These are phyloP conservation scores for Lycorma delicatula DNA, from an alignment of 1,140 invertebrate species.

Conservation along the genomic window DNA sequence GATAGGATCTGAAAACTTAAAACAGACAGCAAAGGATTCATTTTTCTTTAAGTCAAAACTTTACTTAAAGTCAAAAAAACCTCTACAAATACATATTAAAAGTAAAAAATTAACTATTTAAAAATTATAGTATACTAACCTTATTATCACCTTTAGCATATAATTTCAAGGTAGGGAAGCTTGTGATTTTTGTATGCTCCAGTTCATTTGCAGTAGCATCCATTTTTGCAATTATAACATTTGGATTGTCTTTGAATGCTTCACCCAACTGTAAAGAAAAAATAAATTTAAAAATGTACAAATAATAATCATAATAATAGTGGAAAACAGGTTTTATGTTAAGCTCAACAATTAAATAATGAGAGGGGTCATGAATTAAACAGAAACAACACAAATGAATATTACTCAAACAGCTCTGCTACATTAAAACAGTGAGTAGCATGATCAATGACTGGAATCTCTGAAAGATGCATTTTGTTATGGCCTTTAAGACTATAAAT, in stretches of 20 bases:
- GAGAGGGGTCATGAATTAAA: too few species aligned
- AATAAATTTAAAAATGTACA: conserved; percentile 2
- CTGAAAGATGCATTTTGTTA: too few species aligned
- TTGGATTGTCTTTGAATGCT: conserved; percentile 76
- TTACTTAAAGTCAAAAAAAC: background rate
- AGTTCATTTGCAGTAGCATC: conserved; percentile 97
- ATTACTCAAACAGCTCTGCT: too few species aligned
- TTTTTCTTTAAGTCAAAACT: conserved; percentile 9
- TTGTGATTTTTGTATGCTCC: conserved; percentile 87
- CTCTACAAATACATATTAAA: too few species aligned
- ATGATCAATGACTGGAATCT: too few species aligned
- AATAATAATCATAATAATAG: too few species aligned
- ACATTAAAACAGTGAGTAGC: too few species aligned
- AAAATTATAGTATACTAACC: conserved; percentile 41
- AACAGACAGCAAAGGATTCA: conserved; percentile 17
- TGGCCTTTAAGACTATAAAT: too few species aligned
- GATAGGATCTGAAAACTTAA: too few species aligned
- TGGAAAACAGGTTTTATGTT: too few species aligned
- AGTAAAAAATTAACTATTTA: background rate
- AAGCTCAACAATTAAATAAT: too few species aligned
- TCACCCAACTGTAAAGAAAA: conserved; percentile 54
- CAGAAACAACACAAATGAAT: too few species aligned
- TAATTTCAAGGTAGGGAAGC: conserved; percentile 94
- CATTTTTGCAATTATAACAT: conserved; percentile 95
- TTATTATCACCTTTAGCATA: conserved; percentile 90